These are phyloP conservation scores for Pangasius krempfi DNA, from an alignment of 2,797 vertebrate genomes.

Conservation along the genomic window DNA sequence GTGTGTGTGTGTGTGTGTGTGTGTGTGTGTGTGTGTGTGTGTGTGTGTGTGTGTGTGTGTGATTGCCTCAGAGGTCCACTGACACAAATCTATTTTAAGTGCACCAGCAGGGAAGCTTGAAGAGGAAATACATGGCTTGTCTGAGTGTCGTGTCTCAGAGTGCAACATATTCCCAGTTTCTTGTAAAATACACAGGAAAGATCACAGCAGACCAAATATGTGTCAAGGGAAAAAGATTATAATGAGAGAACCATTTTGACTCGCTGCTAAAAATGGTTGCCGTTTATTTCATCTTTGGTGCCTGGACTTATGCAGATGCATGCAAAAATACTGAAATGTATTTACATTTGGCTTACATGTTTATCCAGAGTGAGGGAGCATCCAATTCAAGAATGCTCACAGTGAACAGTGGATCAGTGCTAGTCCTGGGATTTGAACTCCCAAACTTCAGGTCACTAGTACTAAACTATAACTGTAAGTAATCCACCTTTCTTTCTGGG, in stretches of 20 bases:
- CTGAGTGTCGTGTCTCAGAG: not conserved
- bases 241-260: not conserved
- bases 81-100: conserved; percentile 61
- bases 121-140: conserved; percentile 28
- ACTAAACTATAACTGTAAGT: not conserved
- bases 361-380: not conserved
- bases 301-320: not conserved
- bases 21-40: conserved; percentile 27
- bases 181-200: not conserved
- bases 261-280: not conserved
- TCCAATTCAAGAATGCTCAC: not conserved
- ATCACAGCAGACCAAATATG: not conserved
- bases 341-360: not conserved
- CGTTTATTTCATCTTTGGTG: not conserved
- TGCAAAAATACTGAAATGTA: conserved; percentile 10
- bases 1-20: conserved; percentile 26
- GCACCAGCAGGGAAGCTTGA: conserved; percentile 22
- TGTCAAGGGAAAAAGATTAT: not conserved
- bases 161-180: not conserved
- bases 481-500: not conserved
- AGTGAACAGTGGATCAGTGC: not conserved
- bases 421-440: not conserved
- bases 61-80: conserved; percentile 30
- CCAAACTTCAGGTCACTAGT: not conserved
- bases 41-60: conserved; percentile 31